Conservation (phyloP, 2,888 invertebrate genomes). For the Dicycla oo region DNA sequence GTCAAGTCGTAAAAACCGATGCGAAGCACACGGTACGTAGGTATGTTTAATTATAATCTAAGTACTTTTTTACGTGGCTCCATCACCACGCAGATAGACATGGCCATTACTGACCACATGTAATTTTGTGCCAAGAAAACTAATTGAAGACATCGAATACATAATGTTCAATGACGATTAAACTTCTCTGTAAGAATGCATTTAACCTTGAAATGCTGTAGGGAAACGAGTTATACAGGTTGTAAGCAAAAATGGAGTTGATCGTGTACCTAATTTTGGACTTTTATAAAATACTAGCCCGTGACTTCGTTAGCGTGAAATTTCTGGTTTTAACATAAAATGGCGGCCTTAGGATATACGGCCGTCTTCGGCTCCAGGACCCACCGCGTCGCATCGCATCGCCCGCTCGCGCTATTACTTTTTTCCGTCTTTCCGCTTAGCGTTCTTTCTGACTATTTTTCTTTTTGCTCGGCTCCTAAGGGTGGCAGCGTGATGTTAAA, state of each 20-base stretch:
- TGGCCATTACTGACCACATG: conserved; percentile 15
- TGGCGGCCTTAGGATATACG: too few relatives aligned
- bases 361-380: too few relatives aligned
- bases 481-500: too few relatives aligned
- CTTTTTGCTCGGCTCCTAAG: too few relatives aligned
- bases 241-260: conserved; percentile 4
- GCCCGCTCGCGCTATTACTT: too few relatives aligned
- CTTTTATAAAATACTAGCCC: neutral
- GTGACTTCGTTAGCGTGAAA: neutral
- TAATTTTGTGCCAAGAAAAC: conserved; percentile 14
- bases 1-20: too few relatives aligned
- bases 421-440: too few relatives aligned
- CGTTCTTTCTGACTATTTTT: too few relatives aligned
- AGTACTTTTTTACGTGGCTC: conserved; percentile 30
- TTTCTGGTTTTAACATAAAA: too few relatives aligned
- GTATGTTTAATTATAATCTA: conserved; percentile 25
- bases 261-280: conserved; percentile 2
- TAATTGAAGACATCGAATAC: conserved; percentile 27
- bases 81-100: neutral
- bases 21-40: too few relatives aligned
- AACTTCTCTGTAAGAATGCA: conserved; percentile 1
- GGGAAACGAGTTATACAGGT: conserved; percentile 24
- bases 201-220: conserved; percentile 31
- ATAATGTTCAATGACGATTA: conserved; percentile 10
- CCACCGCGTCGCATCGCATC: too few relatives aligned